A percentile compares a stretch with the other conserved stretches of the same genome.
Evolutionary conservation across 2,113 vertebrate species (phyloP).

Genomic region (Eupsittula cactorum): DNA sequence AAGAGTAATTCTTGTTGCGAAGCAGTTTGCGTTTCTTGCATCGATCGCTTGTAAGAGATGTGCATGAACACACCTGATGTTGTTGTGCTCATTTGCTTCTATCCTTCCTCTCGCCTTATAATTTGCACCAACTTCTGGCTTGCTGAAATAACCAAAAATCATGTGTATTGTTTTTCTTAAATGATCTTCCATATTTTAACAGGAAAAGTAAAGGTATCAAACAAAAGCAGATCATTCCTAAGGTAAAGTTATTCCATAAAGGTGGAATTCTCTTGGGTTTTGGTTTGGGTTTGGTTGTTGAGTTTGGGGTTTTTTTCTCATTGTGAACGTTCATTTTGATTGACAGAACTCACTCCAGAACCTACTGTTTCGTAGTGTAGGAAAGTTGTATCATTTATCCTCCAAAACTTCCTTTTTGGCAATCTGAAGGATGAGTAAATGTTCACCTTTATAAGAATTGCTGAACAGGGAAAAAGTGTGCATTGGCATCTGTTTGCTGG

Average conservation of each 20-base stretch:
- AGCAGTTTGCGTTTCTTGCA: conserved; percentile 39
- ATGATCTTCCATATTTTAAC: conserved; percentile 71
- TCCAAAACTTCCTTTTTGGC: background rate
- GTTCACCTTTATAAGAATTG: background rate
- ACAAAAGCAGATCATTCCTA: conserved; percentile 93
- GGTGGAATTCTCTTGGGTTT: background rate
- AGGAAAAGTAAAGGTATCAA: conserved; percentile 90
- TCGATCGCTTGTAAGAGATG: background rate
- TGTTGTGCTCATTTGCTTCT: conserved; percentile 47
- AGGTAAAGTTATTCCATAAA: conserved; percentile 79
- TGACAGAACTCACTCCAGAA: background rate
- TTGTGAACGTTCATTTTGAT: background rate
- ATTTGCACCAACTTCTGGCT: conserved; percentile 30
- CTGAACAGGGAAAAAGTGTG: background rate
- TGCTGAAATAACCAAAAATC: conserved; percentile 60
- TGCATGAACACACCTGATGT: background rate
- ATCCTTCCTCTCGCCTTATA: background rate
- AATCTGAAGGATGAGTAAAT: background rate
- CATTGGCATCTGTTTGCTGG: background rate
- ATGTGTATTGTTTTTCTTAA: background rate
- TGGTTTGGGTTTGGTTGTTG: background rate
- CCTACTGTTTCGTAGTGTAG: background rate
- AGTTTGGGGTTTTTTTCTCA: background rate
- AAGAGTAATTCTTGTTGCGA: background rate
- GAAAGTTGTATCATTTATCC: background rate